These are phyloP conservation scores for Chrysemys picta DNA, from an alignment of 2,113 vertebrate species.

Conservation along the genomic window DNA sequence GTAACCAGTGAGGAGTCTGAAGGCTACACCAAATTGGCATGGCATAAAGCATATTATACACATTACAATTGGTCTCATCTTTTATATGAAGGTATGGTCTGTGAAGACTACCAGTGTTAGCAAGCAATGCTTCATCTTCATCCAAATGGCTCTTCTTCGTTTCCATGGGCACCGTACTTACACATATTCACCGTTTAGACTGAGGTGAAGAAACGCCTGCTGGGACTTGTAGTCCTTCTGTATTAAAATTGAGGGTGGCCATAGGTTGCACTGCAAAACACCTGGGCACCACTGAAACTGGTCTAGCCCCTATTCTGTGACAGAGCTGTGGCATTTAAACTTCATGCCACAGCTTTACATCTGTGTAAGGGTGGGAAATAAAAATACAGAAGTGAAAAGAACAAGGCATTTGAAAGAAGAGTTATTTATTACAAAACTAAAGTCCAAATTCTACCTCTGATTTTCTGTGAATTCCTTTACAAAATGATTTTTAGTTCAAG, in stretches of 20 bases:
- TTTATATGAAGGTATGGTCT: background rate
- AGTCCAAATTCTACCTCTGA: slow-evolving; percentile 40
- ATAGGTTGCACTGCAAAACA: background rate
- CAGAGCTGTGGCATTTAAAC: background rate
- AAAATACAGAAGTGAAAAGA: background rate
- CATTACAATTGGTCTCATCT: background rate
- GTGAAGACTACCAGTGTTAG: background rate
- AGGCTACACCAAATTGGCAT: background rate
- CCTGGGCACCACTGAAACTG: rapidly evolving
- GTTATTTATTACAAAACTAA: slow-evolving; percentile 80
- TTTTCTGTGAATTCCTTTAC: slow-evolving; percentile 42
- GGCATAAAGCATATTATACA: background rate
- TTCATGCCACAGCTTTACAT: background rate
- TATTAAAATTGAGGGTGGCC: background rate
- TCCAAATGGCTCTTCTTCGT: background rate
- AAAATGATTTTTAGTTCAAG: slow-evolving; percentile 53
- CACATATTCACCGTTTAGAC: background rate
- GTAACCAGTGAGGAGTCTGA: background rate
- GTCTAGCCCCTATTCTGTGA: background rate
- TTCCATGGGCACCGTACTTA: background rate
- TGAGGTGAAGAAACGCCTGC: background rate
- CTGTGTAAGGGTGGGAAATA: background rate
- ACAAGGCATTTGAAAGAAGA: slow-evolving; percentile 64
- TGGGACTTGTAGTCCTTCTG: background rate
- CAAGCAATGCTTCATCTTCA: background rate